phyloP scores from a whole-genome alignment of 2,888 invertebrate genomes.

The Chloromyia formosa region DNA sequence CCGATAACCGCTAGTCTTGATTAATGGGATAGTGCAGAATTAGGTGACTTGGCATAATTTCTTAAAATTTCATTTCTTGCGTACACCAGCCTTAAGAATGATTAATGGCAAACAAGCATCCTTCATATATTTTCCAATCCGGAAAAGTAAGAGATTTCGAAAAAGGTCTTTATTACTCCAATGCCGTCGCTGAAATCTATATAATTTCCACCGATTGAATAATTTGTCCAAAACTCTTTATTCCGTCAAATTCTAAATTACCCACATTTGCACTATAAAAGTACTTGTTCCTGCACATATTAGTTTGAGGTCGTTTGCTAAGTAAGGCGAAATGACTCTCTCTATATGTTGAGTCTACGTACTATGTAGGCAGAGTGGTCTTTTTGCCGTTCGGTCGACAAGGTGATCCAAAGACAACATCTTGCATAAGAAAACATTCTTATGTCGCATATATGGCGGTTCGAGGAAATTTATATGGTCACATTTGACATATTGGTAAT shows the following conservation, averaged over 20 bases:
- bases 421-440: constrained; percentile 40
- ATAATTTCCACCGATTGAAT: too few relatives aligned
- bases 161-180: too few relatives aligned
- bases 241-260: background rate
- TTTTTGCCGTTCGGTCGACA: constrained; percentile 29
- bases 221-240: too few relatives aligned
- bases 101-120: too few relatives aligned
- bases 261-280: constrained; percentile 22
- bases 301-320: constrained; percentile 23
- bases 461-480: constrained; percentile 10
- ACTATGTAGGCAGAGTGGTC: constrained; percentile 2
- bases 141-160: too few relatives aligned
- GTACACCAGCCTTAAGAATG: too few relatives aligned
- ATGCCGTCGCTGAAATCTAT: too few relatives aligned
- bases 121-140: too few relatives aligned
- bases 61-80: too few relatives aligned
- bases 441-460: constrained; percentile 14
- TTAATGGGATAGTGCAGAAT: constrained; percentile 10
- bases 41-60: background rate
- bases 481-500: constrained; percentile 11
- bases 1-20: background rate
- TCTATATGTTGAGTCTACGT: constrained; percentile 17
- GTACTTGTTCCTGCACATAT: constrained; percentile 13
- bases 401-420: constrained; percentile 34
- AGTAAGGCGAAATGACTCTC: constrained; percentile 15